Evolutionary conservation across 2,113 vertebrate species (phyloP).

Genomic region (Labeo rohita): DNA sequence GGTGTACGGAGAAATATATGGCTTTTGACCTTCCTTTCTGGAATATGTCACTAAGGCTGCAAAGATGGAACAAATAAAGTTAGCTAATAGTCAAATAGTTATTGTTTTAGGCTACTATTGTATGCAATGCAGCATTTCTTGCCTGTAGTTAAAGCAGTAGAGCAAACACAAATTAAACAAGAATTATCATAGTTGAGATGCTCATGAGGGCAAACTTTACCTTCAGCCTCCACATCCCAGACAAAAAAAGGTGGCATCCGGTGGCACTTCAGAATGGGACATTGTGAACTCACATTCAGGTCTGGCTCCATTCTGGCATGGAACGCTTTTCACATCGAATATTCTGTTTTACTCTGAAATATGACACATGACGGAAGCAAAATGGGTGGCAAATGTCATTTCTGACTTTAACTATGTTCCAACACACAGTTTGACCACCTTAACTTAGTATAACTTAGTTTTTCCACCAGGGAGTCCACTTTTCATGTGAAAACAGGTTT

Average conservation of each 20-base stretch:
- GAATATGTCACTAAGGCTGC: too few relatives aligned
- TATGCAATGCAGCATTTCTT: not conserved
- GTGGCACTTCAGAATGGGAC: not conserved
- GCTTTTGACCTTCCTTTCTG: not conserved
- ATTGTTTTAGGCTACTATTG: not conserved
- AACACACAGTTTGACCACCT: constrained; percentile 6
- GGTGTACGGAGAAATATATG: not conserved
- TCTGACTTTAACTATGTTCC: not conserved
- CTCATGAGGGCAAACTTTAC: not conserved
- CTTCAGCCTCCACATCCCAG: not conserved
- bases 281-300: not conserved
- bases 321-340: constrained; percentile 6
- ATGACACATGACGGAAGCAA: constrained; percentile 1
- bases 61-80: not conserved
- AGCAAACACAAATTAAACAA: not conserved
- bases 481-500: not conserved
- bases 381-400: constrained; percentile 16
- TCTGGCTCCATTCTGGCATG: not conserved
- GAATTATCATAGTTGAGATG: not conserved
- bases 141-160: not conserved
- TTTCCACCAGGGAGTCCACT: not conserved
- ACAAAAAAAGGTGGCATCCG: constrained; percentile 10
- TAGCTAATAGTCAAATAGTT: not conserved
- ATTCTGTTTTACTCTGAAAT: constrained; percentile 6
- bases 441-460: constrained; percentile 19